Evolutionary conservation across 2,113 vertebrate genomes (phyloP).

Genomic region (Salminus brasiliensis): DNA sequence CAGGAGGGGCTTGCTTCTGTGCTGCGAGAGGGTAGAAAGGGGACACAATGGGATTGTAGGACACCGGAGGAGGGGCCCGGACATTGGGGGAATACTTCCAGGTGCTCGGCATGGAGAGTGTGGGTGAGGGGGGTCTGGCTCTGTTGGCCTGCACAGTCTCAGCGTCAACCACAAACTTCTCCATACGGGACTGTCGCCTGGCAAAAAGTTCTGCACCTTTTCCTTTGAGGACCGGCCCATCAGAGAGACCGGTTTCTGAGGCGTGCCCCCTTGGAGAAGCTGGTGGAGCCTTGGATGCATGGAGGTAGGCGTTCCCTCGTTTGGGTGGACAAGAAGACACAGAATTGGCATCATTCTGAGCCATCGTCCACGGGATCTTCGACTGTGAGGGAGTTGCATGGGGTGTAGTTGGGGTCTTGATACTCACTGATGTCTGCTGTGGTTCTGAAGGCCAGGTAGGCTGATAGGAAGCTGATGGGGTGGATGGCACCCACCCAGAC

Average conservation of each 20-base stretch:
- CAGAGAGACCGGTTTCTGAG: constrained; percentile 64
- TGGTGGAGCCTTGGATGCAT: constrained; percentile 70
- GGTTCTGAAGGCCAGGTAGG: constrained; percentile 64
- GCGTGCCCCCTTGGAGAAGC: constrained; percentile 62
- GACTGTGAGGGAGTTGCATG: constrained; percentile 65
- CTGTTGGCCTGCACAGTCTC: constrained; percentile 86
- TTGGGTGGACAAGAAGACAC: constrained; percentile 76
- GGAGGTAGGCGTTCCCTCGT: constrained; percentile 65
- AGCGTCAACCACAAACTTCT: constrained; percentile 91
- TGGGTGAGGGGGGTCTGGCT: constrained; percentile 82
- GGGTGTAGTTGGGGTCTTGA: constrained; percentile 55
- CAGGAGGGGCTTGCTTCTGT: constrained; percentile 75
- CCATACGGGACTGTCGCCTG: constrained; percentile 91
- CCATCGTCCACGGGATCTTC: constrained; percentile 69
- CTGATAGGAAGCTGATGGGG: constrained; percentile 54
- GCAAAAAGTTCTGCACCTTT: constrained; percentile 92
- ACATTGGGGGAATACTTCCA: constrained; percentile 99
- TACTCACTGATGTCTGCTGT: constrained; percentile 69
- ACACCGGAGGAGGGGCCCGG: constrained; percentile 89
- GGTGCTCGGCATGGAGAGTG: constrained; percentile 86
- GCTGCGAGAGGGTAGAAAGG: constrained; percentile 87
- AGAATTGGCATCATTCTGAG: constrained; percentile 71
- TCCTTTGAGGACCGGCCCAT: constrained; percentile 82
- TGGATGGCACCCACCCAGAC: constrained; percentile 56
- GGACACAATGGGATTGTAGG: constrained; percentile 90